Base-by-base conservation (phyloP, 2,113 vertebrate genomes). In the Nerophis ophidion region DNA sequence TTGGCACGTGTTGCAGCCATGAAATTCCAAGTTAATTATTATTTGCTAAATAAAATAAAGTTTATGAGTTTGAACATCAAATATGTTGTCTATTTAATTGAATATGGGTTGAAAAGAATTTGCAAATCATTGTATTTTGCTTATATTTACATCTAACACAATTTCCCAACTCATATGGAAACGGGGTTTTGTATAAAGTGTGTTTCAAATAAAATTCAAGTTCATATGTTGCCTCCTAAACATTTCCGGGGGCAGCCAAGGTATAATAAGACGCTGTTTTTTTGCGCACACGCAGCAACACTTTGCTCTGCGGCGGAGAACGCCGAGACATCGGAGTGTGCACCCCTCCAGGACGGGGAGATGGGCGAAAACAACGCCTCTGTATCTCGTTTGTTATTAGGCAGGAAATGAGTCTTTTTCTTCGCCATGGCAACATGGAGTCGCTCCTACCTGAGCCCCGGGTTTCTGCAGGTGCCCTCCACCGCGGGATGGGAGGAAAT, bases 381-480 rank as follows among this genome's bases (percentile, higher is more conserved):
- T 40, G 60, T 48, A 47, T 52, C 53, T 48, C 59, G 59, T 61
- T 51, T 16, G 64, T 69, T 72, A 66, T 69, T 55, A 15, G 13
- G 45, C 40, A 66, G 73, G 60, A 56, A 52, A 53, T 48, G 67
- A 74, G 54, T 56, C 35, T 6, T 15, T 26, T 65, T 58, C 51
- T 1, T 48, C 45, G 56, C 42, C 54, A 63, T 26, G 68, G 63
- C 57, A 48, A 52, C 19, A 49, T 55, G 17, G 46, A 42, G 11
- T 40, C 54, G 56, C 48, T 70, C 70, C 60, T 69, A 65, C 73
- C 66, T 63, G 50, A 56, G 66, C 66, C 59, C 2, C 50, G 52
- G 59, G 59, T 54, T 59, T 76, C 75, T 75, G 62, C 71, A 69
- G 66, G 59, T 83, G 87, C 71, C 87, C 87, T 90, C 89, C 80